Base-by-base conservation (phyloP, 2,113 vertebrate genomes). In the Oostethus manadensis region DNA sequence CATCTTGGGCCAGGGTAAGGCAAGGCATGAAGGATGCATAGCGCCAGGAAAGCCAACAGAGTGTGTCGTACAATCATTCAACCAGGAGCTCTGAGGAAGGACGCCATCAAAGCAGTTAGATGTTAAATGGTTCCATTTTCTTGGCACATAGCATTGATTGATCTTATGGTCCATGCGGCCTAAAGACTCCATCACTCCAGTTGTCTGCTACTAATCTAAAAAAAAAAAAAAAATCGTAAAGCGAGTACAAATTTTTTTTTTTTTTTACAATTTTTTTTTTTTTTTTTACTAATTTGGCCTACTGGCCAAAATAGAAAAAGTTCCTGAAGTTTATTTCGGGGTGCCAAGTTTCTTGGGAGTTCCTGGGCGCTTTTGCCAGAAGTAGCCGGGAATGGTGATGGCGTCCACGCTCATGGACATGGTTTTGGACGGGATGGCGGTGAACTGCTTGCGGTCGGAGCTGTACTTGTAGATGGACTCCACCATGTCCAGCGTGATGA, bases 391-490 rank as follows among this genome's bases (percentile, higher is more conserved):
- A 80, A 97, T 95, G 66, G 94, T 97, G 79, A 97, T 92, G 70
- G 94, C 94, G 0, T 97, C 94, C 11, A 97, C 94, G 1, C 93
- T 94, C 92, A 95, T 93, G 43, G 94, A 97, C 92, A 97, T 94
- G 76, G 94, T 95, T 87, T 94, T 94, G 86, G 93, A 93, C 15
- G 94, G 94, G 82, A 96, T 94, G 84, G 78, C 89, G 1, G 92
- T 94, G 81, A 97, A 97, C 74, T 94, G 93, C 66, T 97, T 97
- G 81, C 93, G 93, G 76, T 95, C 94, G 0, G 94, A 97, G 82
- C 91, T 96, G 87, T 97, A 96, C 78, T 97, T 97, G 83, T 92
- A 97, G 87, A 97, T 93, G 33, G 92, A 92, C 66, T 95, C 93
- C 0, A 97, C 89, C 93, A 95, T 93, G 61, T 89, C 79, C 0